Percentiles rank a stretch among this genome's conserved stretches.
Evolutionary conservation across 1,140 invertebrate species (phyloP).

Genomic region (Musca vetustissima): DNA sequence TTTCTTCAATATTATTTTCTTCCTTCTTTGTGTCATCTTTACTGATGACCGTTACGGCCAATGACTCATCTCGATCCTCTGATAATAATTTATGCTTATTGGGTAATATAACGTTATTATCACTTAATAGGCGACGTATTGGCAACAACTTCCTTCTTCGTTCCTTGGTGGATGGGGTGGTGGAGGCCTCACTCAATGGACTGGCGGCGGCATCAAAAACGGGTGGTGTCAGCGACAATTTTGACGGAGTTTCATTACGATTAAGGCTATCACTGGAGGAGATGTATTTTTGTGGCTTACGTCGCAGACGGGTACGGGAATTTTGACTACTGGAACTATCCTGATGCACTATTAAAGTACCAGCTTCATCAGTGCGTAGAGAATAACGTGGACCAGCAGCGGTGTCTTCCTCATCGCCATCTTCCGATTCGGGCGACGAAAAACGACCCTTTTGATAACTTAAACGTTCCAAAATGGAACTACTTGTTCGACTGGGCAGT

Average conservation of each 20-base stretch:
- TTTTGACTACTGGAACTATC: slow-evolving; percentile 55
- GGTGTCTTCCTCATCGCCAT: slow-evolving; percentile 34
- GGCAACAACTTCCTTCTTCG: slow-evolving; percentile 10
- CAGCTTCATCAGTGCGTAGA: slow-evolving; percentile 57
- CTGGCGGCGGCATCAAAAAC: background rate
- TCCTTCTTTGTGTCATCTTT: too few species aligned
- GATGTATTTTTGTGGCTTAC: slow-evolving; percentile 21
- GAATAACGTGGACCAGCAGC: slow-evolving; percentile 53
- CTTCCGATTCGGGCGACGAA: slow-evolving; percentile 47
- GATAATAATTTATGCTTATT: slow-evolving; percentile 32
- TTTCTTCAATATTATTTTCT: too few species aligned
- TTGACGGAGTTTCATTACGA: slow-evolving; percentile 1
- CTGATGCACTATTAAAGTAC: slow-evolving; percentile 57
- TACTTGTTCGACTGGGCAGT: slow-evolving; percentile 20
- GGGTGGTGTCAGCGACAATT: slow-evolving; percentile 18
- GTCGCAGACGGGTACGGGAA: slow-evolving; percentile 38
- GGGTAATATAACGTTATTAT: slow-evolving; percentile 26
- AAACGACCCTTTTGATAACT: slow-evolving; percentile 44
- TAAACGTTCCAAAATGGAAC: slow-evolving; percentile 46
- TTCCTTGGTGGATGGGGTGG: background rate
- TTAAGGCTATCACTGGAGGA: slow-evolving; percentile 45
- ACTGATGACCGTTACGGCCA: too few species aligned
- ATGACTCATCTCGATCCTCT: slow-evolving; percentile 31
- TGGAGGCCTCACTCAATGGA: background rate
- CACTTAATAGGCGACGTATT: slow-evolving; percentile 25